Evolutionary conservation across 2,888 invertebrate species (phyloP), one percentile per base, ranked within the genome.

Genomic region (Linyphia triangularis): DNA sequence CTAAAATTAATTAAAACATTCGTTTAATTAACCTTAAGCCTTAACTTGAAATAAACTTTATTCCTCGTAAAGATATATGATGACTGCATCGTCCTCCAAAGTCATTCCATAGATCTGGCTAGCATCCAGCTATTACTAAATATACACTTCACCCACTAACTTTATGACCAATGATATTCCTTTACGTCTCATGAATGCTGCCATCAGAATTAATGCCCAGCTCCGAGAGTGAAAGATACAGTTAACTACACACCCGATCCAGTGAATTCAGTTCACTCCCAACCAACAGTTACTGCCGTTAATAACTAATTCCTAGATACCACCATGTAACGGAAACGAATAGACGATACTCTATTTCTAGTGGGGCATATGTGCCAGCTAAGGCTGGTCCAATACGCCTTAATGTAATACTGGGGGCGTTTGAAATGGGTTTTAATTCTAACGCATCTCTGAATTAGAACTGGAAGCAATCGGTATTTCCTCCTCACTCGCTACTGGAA

Each of bases 391-490:
- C 77, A 40, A 77, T 77, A 59, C 63, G 77, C 24, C 77, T 61
- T 37, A 61, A 61, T 77, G 40, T 40, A 63, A 37, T n/a, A 33
- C 40, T 13, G 22, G 24, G 70, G 43, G 19, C 19, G 37, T 19
- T 63, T 40, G 33, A 77, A 77, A 77, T 37, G 63, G 51, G 77
- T 77, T 77, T 77, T 77, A 77, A 77, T 77, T 77, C 77, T 59
- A 43, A 43, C 70, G 28, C 43, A 43, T 19, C 19, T 51, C n/a
- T 43, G 70, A 70, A 70, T 70, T 70, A 70, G 70, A 16, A 69
- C 69, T 13, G 37, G 69, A 40, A 51, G 43, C 24, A 37, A 40
- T 77, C 13, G 75, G 59, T 26, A 75, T 77, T 77, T 61, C 33
- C 24, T 77, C 59, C 30, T 10, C 43, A 19, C 19, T 24, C 43